A percentile compares a stretch with the other conserved stretches of the same genome.
Conservation (phyloP, 2,797 vertebrate species). For the Notamacropus eugenii region DNA sequence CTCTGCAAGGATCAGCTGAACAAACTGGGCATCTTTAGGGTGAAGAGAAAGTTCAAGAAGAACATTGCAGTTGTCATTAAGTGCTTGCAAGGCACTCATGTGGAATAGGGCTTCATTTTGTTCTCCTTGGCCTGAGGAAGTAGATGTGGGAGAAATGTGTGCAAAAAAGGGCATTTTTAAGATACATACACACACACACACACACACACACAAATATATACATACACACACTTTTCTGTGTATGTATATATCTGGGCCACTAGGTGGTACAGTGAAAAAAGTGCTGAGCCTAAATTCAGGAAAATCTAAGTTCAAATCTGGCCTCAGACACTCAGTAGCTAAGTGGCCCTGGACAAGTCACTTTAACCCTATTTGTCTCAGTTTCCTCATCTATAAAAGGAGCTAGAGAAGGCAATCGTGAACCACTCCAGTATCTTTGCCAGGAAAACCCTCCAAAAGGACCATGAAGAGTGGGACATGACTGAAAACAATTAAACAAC, state of each 20-base stretch:
- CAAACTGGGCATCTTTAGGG: not conserved
- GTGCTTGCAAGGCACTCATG: not conserved
- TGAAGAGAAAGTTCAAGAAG: not conserved
- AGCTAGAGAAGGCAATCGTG: not conserved
- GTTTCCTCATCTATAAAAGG: not conserved
- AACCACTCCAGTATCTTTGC: not conserved
- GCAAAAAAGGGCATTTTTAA: not conserved
- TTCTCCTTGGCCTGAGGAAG: not conserved
- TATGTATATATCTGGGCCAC: not conserved
- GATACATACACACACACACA: not conserved
- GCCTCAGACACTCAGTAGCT: not conserved
- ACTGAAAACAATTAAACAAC: not conserved
- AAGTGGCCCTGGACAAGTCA: not conserved
- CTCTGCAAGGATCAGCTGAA: not conserved
- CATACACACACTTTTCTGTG: not conserved
- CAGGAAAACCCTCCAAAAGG: not conserved
- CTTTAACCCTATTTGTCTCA: not conserved
- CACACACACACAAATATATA: no score
- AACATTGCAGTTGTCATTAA: not conserved
- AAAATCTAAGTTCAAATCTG: not conserved
- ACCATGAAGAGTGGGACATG: not conserved
- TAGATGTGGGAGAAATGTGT: not conserved
- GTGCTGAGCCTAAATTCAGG: not conserved
- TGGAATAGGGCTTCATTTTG: not conserved
- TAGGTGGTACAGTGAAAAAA: not conserved